Percentiles rank a stretch among this genome's conserved stretches.
These are phyloP conservation scores for Apantesis nais DNA, from an alignment of 2,888 invertebrate genomes.

Conservation along the genomic window DNA sequence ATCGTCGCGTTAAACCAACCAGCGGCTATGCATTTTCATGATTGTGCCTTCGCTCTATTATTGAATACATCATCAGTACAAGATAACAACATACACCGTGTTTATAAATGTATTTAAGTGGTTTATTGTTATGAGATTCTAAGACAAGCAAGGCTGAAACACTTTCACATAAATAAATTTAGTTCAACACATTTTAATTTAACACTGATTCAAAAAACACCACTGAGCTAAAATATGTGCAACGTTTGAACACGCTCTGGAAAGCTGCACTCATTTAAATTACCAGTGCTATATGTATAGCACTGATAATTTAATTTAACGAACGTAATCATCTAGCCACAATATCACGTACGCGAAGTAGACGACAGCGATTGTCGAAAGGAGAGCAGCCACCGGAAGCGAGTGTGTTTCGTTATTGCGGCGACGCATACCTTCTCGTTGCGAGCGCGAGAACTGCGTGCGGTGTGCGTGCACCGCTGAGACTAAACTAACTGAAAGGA, in stretches of 20 bases:
- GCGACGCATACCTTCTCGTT: slow-evolving; percentile 80
- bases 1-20: slow-evolving; percentile 12
- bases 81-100: slow-evolving; percentile 54
- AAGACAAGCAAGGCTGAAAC: slow-evolving; percentile 48
- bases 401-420: slow-evolving; percentile 60
- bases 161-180: slow-evolving; percentile 47
- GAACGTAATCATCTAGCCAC: slow-evolving; percentile 37
- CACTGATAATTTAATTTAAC: slow-evolving; percentile 25
- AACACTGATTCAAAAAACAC: slow-evolving; percentile 42
- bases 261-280: slow-evolving; percentile 51
- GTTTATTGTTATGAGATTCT: slow-evolving; percentile 55
- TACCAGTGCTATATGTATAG: slow-evolving; percentile 20
- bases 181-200: slow-evolving; percentile 65
- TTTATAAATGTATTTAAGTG: slow-evolving; percentile 55
- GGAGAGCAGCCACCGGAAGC: slow-evolving; percentile 80
- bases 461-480: slow-evolving; percentile 86
- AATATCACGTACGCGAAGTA: slow-evolving; percentile 43
- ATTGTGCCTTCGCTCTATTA: slow-evolving; percentile 48
- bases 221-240: slow-evolving; percentile 40
- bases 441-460: slow-evolving; percentile 85
- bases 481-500: slow-evolving; percentile 78
- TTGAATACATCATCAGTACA: slow-evolving; percentile 49
- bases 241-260: slow-evolving; percentile 48
- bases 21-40: slow-evolving; percentile 40
- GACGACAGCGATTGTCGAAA: slow-evolving; percentile 47